phyloP scores from a whole-genome alignment of 2,888 invertebrate species.

The Bibio marci region DNA sequence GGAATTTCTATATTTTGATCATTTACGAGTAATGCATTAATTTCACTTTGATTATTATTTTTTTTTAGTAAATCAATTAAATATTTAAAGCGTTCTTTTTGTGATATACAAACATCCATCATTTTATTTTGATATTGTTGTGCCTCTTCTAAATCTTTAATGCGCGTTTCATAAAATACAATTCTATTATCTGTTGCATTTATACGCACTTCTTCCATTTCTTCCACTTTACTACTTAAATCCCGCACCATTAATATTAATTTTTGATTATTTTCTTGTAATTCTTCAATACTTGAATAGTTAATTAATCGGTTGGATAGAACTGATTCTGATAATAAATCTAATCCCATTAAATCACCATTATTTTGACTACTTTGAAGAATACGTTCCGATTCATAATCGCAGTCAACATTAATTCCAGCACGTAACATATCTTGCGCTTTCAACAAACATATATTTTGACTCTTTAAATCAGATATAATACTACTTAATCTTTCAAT shows the following conservation, averaged over 20 bases:
- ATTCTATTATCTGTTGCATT: too few species aligned
- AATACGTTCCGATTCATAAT: conserved; percentile 16
- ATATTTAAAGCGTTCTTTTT: conserved; percentile 78
- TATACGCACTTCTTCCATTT: too few species aligned
- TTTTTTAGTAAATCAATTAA: too few species aligned
- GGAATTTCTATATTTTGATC: too few species aligned
- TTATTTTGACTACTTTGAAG: conserved; percentile 26
- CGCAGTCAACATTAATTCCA: too few species aligned
- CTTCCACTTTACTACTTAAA: conserved; percentile 29
- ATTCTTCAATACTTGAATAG: conserved; percentile 71
- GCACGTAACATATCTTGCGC: conserved; percentile 71
- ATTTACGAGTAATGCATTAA: too few species aligned
- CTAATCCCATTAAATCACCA: conserved; percentile 42
- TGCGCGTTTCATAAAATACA: conserved; percentile 45
- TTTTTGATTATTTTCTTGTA: conserved; percentile 80
- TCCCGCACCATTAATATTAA: conserved; percentile 69
- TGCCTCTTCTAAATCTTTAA: conserved; percentile 56
- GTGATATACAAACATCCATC: conserved; percentile 62
- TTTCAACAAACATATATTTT: conserved; percentile 64
- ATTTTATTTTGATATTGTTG: conserved; percentile 67
- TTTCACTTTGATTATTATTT: too few species aligned
- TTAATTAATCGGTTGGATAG: conserved; percentile 72
- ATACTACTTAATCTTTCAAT: too few species aligned
- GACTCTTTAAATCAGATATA: conserved; percentile 57
- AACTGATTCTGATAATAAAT: conserved; percentile 45